Percentiles rank a stretch among this genome's conserved stretches.
phyloP scores from a whole-genome alignment of 2,888 invertebrate species.

The Clistopyga incitator region DNA sequence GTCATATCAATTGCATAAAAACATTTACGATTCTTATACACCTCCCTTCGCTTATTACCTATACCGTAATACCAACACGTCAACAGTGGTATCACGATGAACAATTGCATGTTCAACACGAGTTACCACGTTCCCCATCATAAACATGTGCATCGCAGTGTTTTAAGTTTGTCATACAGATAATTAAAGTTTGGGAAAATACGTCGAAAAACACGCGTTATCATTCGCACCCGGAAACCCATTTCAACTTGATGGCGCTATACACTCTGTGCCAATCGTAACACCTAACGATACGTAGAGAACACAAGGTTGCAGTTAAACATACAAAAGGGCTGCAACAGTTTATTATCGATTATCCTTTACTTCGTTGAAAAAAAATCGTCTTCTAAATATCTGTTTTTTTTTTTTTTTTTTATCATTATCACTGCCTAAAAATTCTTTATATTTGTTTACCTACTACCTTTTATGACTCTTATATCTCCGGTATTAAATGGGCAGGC shows the following conservation, averaged over 20 bases:
- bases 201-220: constrained; percentile 51
- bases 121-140: constrained; percentile 45
- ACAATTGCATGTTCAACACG: constrained; percentile 50
- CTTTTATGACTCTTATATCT: constrained; percentile 67
- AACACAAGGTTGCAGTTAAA: constrained; percentile 82
- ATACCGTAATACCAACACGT: constrained; percentile 42
- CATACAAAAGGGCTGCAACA: constrained; percentile 84
- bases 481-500: constrained; percentile 1
- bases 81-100: constrained; percentile 50
- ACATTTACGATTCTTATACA: constrained; percentile 36
- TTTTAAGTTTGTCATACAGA: constrained; percentile 46
- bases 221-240: constrained; percentile 56
- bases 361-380: constrained; percentile 37
- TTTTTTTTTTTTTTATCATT: constrained; percentile 49
- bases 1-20: constrained; percentile 43
- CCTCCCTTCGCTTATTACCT: constrained; percentile 58
- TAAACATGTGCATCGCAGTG: constrained; percentile 36
- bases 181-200: constrained; percentile 38
- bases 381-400: constrained; percentile 55
- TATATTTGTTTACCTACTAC: constrained; percentile 72
- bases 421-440: neutral
- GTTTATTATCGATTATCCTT: constrained; percentile 63
- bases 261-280: constrained; percentile 55
- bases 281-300: constrained; percentile 70
- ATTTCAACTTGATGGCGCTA: constrained; percentile 40